These are phyloP conservation scores for Fopius arisanus DNA, from an alignment of 1,140 invertebrate genomes.

Conservation along the genomic window DNA sequence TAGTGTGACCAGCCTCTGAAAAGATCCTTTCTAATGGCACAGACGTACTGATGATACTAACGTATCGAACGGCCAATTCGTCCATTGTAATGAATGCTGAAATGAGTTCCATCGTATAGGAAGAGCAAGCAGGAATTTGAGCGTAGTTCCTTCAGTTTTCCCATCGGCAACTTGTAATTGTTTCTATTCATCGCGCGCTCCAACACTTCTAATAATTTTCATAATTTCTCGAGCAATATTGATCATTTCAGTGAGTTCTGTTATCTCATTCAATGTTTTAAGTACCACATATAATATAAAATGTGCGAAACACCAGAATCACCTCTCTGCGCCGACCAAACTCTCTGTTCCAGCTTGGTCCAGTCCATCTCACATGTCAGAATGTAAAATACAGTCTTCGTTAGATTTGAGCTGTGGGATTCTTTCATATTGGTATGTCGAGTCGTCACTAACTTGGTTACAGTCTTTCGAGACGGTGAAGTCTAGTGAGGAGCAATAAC, in stretches of 20 bases:
- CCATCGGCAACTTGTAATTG: constrained; percentile 30
- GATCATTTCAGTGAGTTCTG: neutral
- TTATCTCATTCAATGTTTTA: neutral
- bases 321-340: constrained; percentile 52
- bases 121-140: constrained; percentile 32
- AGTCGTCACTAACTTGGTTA: constrained; percentile 45
- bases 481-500: constrained; percentile 52
- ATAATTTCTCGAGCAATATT: neutral
- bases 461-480: constrained; percentile 49
- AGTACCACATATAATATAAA: constrained; percentile 43
- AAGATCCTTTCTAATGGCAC: constrained; percentile 56
- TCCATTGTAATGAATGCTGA: constrained; percentile 47
- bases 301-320: constrained; percentile 59
- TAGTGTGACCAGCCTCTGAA: constrained; percentile 50
- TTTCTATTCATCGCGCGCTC: constrained; percentile 34
- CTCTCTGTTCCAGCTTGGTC: constrained; percentile 51
- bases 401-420: constrained; percentile 39
- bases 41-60: constrained; percentile 50
- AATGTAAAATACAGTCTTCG: constrained; percentile 30
- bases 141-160: constrained; percentile 29
- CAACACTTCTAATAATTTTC: constrained; percentile 2
- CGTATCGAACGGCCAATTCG: constrained; percentile 46
- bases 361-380: constrained; percentile 50
- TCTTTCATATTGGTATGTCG: constrained; percentile 4
- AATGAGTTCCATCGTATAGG: constrained; percentile 35